Evolutionary conservation across 2,888 invertebrate genomes (phyloP).

Genomic region (Drosophila meridiana): DNA sequence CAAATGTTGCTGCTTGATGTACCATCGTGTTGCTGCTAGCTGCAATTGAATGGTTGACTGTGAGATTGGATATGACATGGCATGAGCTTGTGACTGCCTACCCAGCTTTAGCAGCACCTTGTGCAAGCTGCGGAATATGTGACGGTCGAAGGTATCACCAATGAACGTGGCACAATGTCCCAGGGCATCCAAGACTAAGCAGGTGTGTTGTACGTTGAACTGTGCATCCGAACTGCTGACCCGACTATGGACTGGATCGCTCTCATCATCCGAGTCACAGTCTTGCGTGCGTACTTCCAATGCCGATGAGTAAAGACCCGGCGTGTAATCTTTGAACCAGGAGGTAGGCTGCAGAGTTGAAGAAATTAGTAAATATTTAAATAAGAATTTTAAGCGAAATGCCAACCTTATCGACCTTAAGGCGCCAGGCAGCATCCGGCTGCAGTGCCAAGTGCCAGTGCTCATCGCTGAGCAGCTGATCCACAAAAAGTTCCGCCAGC

Average conservation of each 20-base stretch:
- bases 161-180: constrained; percentile 88
- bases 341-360: constrained; percentile 62
- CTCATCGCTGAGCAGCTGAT: constrained; percentile 80
- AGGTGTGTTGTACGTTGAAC: constrained; percentile 88
- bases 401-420: constrained; percentile 73
- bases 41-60: constrained; percentile 72
- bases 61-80: not conserved
- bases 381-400: not conserved
- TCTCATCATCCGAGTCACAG: constrained; percentile 82
- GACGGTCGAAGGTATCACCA: constrained; percentile 86
- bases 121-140: constrained; percentile 89
- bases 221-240: constrained; percentile 86
- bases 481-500: constrained; percentile 70
- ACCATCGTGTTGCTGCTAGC: constrained; percentile 89
- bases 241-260: constrained; percentile 52
- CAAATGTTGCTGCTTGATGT: constrained; percentile 87
- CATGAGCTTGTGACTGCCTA: constrained; percentile 69
- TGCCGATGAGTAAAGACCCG: constrained; percentile 84
- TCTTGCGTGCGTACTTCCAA: constrained; percentile 83
- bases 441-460: constrained; percentile 83
- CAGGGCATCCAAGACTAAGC: constrained; percentile 90
- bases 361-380: not conserved
- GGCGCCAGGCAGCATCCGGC: constrained; percentile 74
- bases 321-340: constrained; percentile 83
- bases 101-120: constrained; percentile 90